Conservation (phyloP, 2,797 vertebrate genomes). For the Pempheris klunzingeri region DNA sequence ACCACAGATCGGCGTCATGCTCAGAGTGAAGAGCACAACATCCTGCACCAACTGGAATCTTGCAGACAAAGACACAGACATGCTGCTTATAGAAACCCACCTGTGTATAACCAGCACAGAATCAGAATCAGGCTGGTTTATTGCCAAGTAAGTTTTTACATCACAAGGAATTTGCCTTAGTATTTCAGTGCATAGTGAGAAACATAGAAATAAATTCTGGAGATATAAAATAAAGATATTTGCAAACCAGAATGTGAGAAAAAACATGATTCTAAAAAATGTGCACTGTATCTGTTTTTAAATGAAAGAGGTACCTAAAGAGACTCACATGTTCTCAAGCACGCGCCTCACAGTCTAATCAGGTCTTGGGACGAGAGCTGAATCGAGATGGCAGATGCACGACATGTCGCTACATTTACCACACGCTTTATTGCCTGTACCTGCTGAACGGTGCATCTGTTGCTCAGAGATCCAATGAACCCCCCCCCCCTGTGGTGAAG, state of each 20-base stretch:
- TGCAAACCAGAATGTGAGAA: too few relatives aligned
- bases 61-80: conserved; percentile 23
- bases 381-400: conserved; percentile 10
- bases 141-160: too few relatives aligned
- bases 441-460: conserved; percentile 32
- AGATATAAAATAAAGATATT: too few relatives aligned
- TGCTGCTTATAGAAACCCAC: conserved; percentile 9
- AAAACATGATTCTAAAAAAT: too few relatives aligned
- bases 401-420: conserved; percentile 6
- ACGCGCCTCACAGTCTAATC: background rate
- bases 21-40: conserved; percentile 29
- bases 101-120: background rate
- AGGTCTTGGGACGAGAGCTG: conserved; percentile 11
- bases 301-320: too few relatives aligned
- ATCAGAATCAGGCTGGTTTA: too few relatives aligned
- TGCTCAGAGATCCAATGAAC: conserved; percentile 36
- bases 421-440: conserved; percentile 23
- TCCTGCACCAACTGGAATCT: conserved; percentile 29
- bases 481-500: conserved; percentile 51
- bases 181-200: background rate
- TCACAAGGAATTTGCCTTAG: background rate
- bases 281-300: too few relatives aligned
- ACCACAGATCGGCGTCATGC: conserved; percentile 27
- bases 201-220: too few relatives aligned
- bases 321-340: background rate